Evolutionary conservation across 2,888 invertebrate species (phyloP), one percentile per base, ranked within the genome.

Genomic region (Pyrgus malvae): DNA sequence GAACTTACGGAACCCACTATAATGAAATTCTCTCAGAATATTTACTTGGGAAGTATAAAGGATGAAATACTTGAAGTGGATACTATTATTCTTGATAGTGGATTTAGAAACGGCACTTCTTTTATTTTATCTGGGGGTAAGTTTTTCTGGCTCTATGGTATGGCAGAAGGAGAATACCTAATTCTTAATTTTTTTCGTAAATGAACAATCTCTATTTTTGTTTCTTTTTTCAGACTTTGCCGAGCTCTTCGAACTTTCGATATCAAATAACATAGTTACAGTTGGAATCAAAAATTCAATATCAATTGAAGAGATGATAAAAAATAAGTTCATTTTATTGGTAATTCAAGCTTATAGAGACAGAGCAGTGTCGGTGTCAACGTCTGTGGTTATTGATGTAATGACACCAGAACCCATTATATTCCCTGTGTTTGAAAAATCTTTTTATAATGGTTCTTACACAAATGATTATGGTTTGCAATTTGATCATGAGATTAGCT

Each of bases 111-210:
- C 17, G 69, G 64, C 41, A 78, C 78, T 0, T 49, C 66, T 4
- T 83, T 81, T 60, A 12, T 55, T 8, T 57, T 81, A 12, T 60
- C 53, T 27, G 81, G 81, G 69, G 81, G 84, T 81, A 75, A 55
- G 49, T n/a, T n/a, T n/a, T n/a, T n/a, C n/a, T n/a, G n/a, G n/a
- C n/a, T n/a, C n/a, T n/a, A n/a, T n/a, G n/a, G n/a, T n/a, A n/a
- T n/a, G n/a, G n/a, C n/a, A n/a, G n/a, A n/a, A n/a, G n/a, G n/a
- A n/a, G n/a, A n/a, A n/a, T n/a, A n/a, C n/a, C n/a, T n/a, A n/a
- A n/a, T n/a, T n/a, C n/a, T n/a, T n/a, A n/a, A n/a, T n/a, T n/a
- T n/a, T n/a, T n/a, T n/a, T n/a, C n/a, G n/a, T n/a, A n/a, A n/a
- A n/a, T n/a, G n/a, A n/a, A n/a, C n/a, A n/a, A n/a, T n/a, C n/a